Evolutionary conservation across 2,113 vertebrate genomes (phyloP).

Genomic region (Cyanoliseus patagonus): DNA sequence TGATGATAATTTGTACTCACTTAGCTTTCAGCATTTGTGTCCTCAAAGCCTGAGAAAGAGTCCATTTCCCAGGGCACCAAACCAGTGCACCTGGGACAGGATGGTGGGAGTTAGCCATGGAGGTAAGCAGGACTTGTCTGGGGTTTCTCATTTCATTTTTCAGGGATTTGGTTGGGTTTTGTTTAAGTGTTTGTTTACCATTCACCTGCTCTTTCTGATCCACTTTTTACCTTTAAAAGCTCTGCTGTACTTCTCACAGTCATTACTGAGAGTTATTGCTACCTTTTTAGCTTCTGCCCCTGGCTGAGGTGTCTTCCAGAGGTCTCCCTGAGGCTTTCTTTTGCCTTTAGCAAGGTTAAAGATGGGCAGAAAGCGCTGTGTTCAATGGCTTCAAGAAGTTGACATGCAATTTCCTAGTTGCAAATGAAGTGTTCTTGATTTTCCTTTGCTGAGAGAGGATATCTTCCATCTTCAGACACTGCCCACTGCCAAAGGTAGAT

Average conservation of each 20-base stretch:
- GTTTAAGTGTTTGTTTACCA: neutral
- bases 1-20: neutral
- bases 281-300: neutral
- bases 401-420: neutral
- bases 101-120: neutral
- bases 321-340: neutral
- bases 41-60: neutral
- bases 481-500: neutral
- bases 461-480: neutral
- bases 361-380: neutral
- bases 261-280: neutral
- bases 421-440: neutral
- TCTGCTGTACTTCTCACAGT: neutral
- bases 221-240: neutral
- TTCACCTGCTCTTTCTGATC: neutral
- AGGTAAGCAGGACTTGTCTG: neutral
- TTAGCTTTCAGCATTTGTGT: neutral
- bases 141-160: neutral
- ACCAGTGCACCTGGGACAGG: neutral
- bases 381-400: neutral
- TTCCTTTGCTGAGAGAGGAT: neutral
- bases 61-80: neutral
- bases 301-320: neutral
- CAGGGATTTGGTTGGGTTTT: neutral
- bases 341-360: neutral